Conservation (phyloP, 2,113 vertebrate species). For the Scolopax mira region DNA sequence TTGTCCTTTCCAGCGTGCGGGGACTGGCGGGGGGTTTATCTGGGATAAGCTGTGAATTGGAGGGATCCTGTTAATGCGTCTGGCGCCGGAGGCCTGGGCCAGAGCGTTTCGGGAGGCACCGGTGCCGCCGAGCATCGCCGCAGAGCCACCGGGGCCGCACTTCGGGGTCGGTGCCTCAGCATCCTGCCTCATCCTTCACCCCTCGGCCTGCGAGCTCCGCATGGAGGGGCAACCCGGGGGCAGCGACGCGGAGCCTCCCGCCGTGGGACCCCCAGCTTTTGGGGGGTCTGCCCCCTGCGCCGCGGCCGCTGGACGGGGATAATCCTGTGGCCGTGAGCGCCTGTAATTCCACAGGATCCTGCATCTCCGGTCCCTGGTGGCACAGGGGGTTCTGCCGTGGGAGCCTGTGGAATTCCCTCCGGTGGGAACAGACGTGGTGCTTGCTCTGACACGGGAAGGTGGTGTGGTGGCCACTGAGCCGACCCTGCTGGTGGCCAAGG, state of each 20-base stretch:
- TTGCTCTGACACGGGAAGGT: fast-evolving
- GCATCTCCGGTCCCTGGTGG: fast-evolving
- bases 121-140: not conserved
- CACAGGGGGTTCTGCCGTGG: fast-evolving
- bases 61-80: not conserved
- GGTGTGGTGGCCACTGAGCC: fast-evolving
- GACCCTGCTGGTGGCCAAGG: fast-evolving
- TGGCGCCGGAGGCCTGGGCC: not conserved
- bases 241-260: fast-evolving
- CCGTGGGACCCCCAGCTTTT: fast-evolving
- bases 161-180: not conserved
- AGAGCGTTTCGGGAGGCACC: fast-evolving
- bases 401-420: not conserved
- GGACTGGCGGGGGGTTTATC: not conserved
- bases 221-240: fast-evolving
- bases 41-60: not conserved
- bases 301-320: not conserved
- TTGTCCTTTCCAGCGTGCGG: not conserved
- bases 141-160: fast-evolving
- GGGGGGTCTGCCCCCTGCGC: fast-evolving
- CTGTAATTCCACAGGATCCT: not conserved
- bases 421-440: not conserved
- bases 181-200: fast-evolving
- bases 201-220: fast-evolving
- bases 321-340: fast-evolving